phyloP scores from a whole-genome alignment of 2,113 vertebrate genomes.

The Bungarus multicinctus region DNA sequence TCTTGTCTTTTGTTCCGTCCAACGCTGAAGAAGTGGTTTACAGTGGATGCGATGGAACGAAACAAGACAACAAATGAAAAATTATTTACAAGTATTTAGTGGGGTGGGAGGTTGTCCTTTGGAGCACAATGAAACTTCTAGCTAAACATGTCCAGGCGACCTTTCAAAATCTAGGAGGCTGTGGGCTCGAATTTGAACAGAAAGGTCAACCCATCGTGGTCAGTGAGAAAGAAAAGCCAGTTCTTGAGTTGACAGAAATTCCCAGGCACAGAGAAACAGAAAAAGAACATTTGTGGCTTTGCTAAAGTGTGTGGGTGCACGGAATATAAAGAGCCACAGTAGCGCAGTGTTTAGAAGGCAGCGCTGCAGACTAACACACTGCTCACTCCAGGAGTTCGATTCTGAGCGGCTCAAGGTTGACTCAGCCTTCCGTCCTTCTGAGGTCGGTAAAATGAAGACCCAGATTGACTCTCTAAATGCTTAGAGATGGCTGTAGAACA shows the following conservation, averaged over 20 bases:
- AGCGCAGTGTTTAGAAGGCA: too few relatives aligned
- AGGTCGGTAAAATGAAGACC: too few relatives aligned
- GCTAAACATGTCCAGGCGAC: neutral
- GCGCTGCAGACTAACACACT: too few relatives aligned
- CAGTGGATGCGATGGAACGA: neutral
- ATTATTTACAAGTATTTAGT: slow-evolving; percentile 14
- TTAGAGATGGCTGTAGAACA: too few relatives aligned
- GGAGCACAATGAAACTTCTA: slow-evolving; percentile 33
- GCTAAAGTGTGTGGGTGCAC: neutral
- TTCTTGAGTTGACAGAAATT: slow-evolving; percentile 5
- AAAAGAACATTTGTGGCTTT: neutral
- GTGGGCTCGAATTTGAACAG: slow-evolving; percentile 8
- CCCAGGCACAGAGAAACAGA: slow-evolving; percentile 13
- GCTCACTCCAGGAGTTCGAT: too few relatives aligned
- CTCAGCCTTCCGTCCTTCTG: too few relatives aligned
- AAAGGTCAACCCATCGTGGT: slow-evolving; percentile 47
- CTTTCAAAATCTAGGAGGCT: neutral
- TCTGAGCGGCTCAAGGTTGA: too few relatives aligned
- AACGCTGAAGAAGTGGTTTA: neutral
- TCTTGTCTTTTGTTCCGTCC: neutral
- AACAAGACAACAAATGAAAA: slow-evolving; percentile 1
- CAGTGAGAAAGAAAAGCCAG: slow-evolving; percentile 43
- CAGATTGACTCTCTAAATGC: too few relatives aligned
- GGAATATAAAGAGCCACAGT: neutral
- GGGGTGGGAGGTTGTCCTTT: neutral